A percentile compares a stretch with the other conserved stretches of the same genome.
phyloP scores from a whole-genome alignment of 1,140 invertebrate species.

The Drosophila prosaltans region DNA sequence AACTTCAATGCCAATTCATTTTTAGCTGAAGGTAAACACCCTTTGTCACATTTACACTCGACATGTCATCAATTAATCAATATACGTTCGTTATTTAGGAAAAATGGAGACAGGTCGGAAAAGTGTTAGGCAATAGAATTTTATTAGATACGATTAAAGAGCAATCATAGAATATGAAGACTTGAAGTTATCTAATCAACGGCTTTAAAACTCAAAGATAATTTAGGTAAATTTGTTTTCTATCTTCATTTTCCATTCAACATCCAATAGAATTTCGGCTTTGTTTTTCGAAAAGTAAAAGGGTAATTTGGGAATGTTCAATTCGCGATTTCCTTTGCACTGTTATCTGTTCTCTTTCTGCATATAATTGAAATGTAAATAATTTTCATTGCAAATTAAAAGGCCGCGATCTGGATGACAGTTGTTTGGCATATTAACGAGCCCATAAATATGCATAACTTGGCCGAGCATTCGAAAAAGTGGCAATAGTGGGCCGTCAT shows the following conservation, averaged over 20 bases:
- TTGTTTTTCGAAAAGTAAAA: background rate
- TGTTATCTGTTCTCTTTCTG: constrained; percentile 20
- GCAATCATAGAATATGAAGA: too few relatives aligned
- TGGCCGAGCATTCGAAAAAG: background rate
- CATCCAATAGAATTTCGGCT: too few relatives aligned
- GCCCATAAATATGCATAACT: constrained; percentile 30
- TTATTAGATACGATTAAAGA: too few relatives aligned
- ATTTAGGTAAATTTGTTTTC: too few relatives aligned
- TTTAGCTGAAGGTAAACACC: constrained; percentile 41
- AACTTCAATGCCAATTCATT: background rate
- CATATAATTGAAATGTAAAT: constrained; percentile 34
- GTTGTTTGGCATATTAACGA: constrained; percentile 59
- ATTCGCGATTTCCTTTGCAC: constrained; percentile 29
- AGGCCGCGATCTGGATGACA: constrained; percentile 31
- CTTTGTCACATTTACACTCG: constrained; percentile 72
- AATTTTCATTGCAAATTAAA: constrained; percentile 24
- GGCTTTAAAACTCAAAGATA: too few relatives aligned
- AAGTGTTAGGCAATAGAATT: too few relatives aligned
- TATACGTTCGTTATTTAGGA: constrained; percentile 7
- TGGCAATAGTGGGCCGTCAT: constrained; percentile 42
- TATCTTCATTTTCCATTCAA: too few relatives aligned
- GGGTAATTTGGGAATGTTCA: constrained; percentile 6
- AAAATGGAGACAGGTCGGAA: too few relatives aligned
- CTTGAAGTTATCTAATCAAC: too few relatives aligned
- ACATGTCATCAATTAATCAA: constrained; percentile 62